phyloP scores from a whole-genome alignment of 2,797 vertebrate genomes.

The Nasua narica region DNA sequence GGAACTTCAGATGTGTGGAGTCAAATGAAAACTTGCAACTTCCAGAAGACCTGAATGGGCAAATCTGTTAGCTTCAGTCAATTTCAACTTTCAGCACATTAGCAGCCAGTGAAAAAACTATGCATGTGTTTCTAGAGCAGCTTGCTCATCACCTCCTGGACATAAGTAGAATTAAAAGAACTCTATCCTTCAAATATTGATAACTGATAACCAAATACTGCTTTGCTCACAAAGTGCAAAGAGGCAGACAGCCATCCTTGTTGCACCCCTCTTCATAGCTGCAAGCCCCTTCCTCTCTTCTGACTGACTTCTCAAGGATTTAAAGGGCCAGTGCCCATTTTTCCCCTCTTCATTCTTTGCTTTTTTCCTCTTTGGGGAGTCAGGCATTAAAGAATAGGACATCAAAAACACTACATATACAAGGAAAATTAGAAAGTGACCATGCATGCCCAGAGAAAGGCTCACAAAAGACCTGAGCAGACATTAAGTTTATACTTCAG shows the following conservation, averaged over 20 bases:
- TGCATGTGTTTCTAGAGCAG: background rate
- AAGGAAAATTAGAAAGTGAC: background rate
- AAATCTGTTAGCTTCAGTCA: background rate
- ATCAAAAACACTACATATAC: background rate
- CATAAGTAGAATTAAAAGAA: background rate
- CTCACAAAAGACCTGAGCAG: background rate
- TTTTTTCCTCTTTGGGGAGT: background rate
- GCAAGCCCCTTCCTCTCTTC: background rate
- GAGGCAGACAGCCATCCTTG: background rate
- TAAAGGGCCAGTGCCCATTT: background rate
- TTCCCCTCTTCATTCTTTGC: background rate
- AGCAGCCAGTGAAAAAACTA: background rate
- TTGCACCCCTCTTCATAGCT: background rate
- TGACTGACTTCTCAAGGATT: background rate
- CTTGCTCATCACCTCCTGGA: background rate
- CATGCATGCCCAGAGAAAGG: background rate
- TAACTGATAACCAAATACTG: background rate
- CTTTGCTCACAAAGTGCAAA: background rate
- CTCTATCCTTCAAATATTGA: background rate
- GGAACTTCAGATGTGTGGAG: background rate
- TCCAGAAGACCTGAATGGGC: background rate
- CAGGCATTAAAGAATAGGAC: background rate
- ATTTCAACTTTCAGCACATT: background rate
- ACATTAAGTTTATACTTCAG: background rate
- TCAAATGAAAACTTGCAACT: background rate